A percentile compares a stretch with the other conserved stretches of the same genome.
Evolutionary conservation across 2,888 invertebrate genomes (phyloP).

Genomic region (Pediacus dermestoides): DNA sequence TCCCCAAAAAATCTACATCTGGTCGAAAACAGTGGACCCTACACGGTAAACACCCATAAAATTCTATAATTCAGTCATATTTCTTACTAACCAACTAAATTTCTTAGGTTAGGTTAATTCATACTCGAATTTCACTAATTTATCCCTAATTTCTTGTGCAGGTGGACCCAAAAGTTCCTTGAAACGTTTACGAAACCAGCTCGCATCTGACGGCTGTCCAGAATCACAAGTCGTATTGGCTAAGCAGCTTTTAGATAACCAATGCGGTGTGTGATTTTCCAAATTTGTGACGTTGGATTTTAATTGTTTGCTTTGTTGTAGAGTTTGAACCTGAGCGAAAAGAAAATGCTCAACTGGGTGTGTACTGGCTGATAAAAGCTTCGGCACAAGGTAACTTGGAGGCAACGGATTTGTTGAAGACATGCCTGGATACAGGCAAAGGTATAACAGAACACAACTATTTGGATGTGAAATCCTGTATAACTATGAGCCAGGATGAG

Average conservation of each 20-base stretch:
- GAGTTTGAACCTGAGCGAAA: slow-evolving; percentile 60
- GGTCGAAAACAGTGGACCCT: slow-evolving; percentile 74
- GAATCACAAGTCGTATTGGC: slow-evolving; percentile 86
- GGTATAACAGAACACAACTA: slow-evolving; percentile 73
- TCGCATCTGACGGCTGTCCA: slow-evolving; percentile 85
- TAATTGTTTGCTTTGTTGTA: slow-evolving; percentile 20
- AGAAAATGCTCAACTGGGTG: slow-evolving; percentile 76
- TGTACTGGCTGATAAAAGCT: slow-evolving; percentile 90
- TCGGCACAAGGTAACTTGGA: slow-evolving; percentile 89
- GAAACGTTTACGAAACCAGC: slow-evolving; percentile 62
- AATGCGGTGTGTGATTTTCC: slow-evolving; percentile 60
- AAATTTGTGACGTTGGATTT: slow-evolving; percentile 1
- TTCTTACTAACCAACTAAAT: neutral
- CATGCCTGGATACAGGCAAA: slow-evolving; percentile 68
- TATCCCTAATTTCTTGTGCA: slow-evolving; percentile 39
- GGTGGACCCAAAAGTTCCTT: slow-evolving; percentile 66
- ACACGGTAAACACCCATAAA: slow-evolving; percentile 58
- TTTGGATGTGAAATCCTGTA: slow-evolving; percentile 71
- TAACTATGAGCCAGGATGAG: slow-evolving; percentile 81
- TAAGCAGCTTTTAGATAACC: slow-evolving; percentile 75
- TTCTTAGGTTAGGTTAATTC: neutral
- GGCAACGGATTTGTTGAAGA: slow-evolving; percentile 74
- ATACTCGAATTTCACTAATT: neutral
- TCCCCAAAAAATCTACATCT: slow-evolving; percentile 57
- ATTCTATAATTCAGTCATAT: slow-evolving; percentile 1